Evolutionary conservation across 1,140 invertebrate species (phyloP).

Genomic region (Gonioctena quinquepunctata): DNA sequence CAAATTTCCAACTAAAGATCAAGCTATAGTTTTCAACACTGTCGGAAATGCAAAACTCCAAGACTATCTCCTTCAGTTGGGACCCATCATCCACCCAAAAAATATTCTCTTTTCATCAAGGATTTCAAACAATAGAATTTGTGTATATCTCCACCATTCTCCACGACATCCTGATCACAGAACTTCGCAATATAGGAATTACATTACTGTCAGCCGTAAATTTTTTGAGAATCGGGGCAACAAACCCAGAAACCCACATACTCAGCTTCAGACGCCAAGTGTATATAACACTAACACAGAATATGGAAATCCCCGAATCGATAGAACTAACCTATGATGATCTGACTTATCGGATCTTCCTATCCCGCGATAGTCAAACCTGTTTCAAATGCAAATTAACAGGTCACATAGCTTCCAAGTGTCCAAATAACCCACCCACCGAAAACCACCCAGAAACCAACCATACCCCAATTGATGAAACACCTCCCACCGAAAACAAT

Average conservation of each 20-base stretch:
- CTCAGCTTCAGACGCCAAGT: slow-evolving; percentile 10
- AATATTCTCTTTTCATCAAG: no score
- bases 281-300: not conserved
- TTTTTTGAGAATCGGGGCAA: not conserved
- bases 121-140: no score
- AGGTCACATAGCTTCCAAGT: no score
- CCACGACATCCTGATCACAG: not conserved
- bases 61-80: no score
- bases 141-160: slow-evolving; percentile 2
- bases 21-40: no score
- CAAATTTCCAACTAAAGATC: no score
- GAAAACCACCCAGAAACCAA: no score
- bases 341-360: not conserved
- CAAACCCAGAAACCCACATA: not conserved
- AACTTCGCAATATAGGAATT: not conserved
- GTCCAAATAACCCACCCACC: no score
- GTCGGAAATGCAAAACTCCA: no score
- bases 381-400: slow-evolving; percentile 3
- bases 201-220: not conserved
- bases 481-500: no score
- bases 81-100: no score
- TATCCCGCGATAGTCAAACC: not conserved
- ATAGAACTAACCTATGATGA: not conserved
- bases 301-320: not conserved
- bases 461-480: no score